These are phyloP conservation scores for Brachionus sp. DNA, from an alignment of 1,140 invertebrate species.

Conservation along the genomic window DNA sequence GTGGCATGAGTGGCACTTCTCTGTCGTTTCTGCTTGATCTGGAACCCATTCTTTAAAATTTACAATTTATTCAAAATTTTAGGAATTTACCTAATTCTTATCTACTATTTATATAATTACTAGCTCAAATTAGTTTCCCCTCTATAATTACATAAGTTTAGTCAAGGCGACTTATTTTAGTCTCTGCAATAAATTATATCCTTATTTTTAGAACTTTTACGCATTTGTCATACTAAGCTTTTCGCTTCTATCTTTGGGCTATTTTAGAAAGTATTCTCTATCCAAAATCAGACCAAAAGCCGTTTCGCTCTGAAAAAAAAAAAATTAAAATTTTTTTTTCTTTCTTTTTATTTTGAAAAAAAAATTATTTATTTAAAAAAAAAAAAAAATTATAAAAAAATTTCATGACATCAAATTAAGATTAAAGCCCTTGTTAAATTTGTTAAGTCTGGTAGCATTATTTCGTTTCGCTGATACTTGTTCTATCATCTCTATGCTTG, in stretches of 20 bases:
- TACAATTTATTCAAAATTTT: not conserved
- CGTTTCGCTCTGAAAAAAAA: not conserved
- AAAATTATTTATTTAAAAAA: not conserved
- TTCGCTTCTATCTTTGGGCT: not conserved
- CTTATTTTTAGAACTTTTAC: conserved; percentile 10
- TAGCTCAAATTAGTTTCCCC: not conserved
- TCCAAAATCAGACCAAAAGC: not conserved
- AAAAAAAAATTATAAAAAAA: not conserved
- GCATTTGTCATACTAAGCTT: not conserved
- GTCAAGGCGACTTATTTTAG: not conserved
- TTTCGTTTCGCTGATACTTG: not conserved
- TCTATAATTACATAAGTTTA: not conserved
- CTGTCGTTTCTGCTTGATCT: not conserved
- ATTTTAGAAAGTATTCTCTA: not conserved
- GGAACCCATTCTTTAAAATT: not conserved
- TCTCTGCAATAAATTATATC: not conserved
- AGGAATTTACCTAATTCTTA: not conserved
- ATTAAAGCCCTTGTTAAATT: not conserved
- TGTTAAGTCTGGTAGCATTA: not conserved
- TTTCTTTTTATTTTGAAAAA: not conserved
- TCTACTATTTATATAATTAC: conserved; percentile 5
- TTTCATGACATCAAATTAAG: not conserved
- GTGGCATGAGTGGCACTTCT: not conserved
- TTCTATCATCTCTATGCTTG: not conserved
- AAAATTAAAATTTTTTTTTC: no score